A percentile compares a stretch with the other conserved stretches of the same genome.
phyloP scores from a whole-genome alignment of 92 coral and sea anemone species.

The Actinernus sp. region DNA sequence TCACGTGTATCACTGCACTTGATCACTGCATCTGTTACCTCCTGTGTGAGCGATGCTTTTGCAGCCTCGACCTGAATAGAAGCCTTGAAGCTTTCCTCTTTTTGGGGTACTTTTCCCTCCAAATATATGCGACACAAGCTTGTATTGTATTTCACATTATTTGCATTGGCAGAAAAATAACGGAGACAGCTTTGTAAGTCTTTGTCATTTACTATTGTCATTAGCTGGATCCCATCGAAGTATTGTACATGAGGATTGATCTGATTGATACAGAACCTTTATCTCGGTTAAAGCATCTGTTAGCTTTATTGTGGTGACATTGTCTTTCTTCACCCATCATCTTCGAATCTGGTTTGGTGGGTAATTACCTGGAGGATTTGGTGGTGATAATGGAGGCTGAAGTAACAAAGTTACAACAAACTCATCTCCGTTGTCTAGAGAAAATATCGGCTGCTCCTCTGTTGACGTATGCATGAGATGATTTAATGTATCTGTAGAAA shows the following conservation, averaged over 20 bases:
- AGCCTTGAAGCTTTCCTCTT: constrained; percentile 31
- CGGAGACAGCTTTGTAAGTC: constrained; percentile 50
- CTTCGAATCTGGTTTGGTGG: constrained; percentile 34
- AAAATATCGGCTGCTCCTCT: constrained; percentile 1
- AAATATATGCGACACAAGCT: constrained; percentile 29
- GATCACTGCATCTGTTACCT: constrained; percentile 17
- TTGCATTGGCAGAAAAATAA: constrained; percentile 40
- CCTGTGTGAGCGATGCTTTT: constrained; percentile 29
- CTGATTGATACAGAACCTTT: constrained; percentile 21
- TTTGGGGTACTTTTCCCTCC: constrained; percentile 21
- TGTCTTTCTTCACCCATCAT: constrained; percentile 36
- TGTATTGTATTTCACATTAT: constrained; percentile 13
- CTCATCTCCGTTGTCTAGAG: constrained; percentile 36
- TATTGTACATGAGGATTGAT: constrained; percentile 17
- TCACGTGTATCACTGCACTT: constrained; percentile 5
- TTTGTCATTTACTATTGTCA: constrained; percentile 58
- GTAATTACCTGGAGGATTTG: constrained; percentile 48
- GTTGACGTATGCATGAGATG: too few relatives aligned
- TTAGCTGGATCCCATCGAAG: constrained; percentile 32
- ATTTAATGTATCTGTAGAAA: too few relatives aligned
- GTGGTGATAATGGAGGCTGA: constrained; percentile 48
- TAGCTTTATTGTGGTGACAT: constrained; percentile 11
- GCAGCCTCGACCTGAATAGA: constrained; percentile 9
- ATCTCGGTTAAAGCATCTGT: constrained; percentile 43
- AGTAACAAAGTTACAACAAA: constrained; percentile 27